A percentile compares a stretch with the other conserved stretches of the same genome.
phyloP scores from a whole-genome alignment of 1,140 invertebrate species.

The Mercenaria mercenaria region DNA sequence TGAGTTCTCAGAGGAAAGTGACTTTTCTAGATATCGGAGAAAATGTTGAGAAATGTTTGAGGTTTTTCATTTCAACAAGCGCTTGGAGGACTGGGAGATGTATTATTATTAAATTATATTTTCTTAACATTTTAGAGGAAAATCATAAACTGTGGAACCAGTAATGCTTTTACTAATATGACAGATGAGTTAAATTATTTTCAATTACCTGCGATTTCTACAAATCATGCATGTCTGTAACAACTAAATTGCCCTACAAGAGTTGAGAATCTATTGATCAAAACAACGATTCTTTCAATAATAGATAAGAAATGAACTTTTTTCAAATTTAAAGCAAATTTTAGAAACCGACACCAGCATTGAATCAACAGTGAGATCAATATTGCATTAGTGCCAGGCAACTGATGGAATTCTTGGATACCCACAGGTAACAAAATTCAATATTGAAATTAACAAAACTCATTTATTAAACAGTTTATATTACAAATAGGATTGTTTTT shows the following conservation, averaged over 20 bases:
- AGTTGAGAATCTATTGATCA: too few species aligned
- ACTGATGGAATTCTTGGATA: not conserved
- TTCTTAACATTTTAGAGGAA: too few species aligned
- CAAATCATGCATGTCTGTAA: not conserved
- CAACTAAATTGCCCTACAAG: not conserved
- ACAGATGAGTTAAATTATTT: conserved; percentile 6
- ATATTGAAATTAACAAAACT: conserved; percentile 5
- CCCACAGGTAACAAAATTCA: not conserved
- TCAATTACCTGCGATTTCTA: not conserved
- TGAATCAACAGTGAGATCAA: not conserved
- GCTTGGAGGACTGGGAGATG: too few species aligned
- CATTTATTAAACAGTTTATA: conserved; percentile 37
- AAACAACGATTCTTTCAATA: too few species aligned
- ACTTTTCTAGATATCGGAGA: too few species aligned
- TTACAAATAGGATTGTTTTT: conserved; percentile 49
- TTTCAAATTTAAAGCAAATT: not conserved
- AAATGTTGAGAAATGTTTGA: too few species aligned
- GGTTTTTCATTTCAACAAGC: too few species aligned
- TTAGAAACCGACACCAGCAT: not conserved
- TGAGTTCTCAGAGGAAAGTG: too few species aligned
- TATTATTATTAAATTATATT: too few species aligned
- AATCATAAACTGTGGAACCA: not conserved
- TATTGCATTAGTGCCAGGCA: not conserved
- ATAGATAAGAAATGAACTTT: conserved; percentile 29
- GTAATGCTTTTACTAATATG: not conserved